These are phyloP conservation scores for Orthochromis malagaraziensis DNA, from an alignment of 2,113 vertebrate species.

Conservation along the genomic window DNA sequence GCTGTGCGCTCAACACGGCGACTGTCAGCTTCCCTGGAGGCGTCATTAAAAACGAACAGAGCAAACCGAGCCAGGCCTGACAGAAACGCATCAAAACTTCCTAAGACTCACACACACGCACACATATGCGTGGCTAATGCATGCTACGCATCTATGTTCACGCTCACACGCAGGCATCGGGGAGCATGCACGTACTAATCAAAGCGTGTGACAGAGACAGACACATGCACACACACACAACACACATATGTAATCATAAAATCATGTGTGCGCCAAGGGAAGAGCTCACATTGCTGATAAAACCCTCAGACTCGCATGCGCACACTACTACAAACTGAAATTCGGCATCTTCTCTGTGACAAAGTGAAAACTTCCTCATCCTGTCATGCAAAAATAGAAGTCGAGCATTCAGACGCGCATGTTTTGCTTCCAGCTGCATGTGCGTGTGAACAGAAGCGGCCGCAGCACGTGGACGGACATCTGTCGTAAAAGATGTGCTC, in stretches of 20 bases:
- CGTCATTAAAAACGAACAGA: slow-evolving; percentile 77
- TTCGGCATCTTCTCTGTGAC: not conserved
- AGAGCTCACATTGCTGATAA: not conserved
- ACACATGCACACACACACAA: not conserved
- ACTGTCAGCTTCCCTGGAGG: slow-evolving; percentile 79
- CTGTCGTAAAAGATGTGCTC: slow-evolving; percentile 10
- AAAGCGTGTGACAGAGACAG: not conserved
- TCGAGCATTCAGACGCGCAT: not conserved
- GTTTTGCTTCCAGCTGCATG: slow-evolving; percentile 9
- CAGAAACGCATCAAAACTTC: slow-evolving; percentile 69
- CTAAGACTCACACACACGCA: not conserved
- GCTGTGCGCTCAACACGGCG: slow-evolving; percentile 67
- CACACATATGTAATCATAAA: not conserved
- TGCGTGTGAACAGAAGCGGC: slow-evolving; percentile 14
- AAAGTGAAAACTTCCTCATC: not conserved
- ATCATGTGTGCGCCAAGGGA: not conserved
- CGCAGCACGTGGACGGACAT: slow-evolving; percentile 23
- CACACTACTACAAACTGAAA: not conserved
- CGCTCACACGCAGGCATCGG: not conserved
- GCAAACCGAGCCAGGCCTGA: slow-evolving; percentile 66
- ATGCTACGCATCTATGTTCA: not conserved
- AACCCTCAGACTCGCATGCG: not conserved
- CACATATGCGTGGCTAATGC: not conserved
- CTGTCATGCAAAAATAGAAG: not conserved
- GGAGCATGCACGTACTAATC: not conserved